phyloP scores from a whole-genome alignment of 2,113 vertebrate species.

The Xenopus laevis region DNA sequence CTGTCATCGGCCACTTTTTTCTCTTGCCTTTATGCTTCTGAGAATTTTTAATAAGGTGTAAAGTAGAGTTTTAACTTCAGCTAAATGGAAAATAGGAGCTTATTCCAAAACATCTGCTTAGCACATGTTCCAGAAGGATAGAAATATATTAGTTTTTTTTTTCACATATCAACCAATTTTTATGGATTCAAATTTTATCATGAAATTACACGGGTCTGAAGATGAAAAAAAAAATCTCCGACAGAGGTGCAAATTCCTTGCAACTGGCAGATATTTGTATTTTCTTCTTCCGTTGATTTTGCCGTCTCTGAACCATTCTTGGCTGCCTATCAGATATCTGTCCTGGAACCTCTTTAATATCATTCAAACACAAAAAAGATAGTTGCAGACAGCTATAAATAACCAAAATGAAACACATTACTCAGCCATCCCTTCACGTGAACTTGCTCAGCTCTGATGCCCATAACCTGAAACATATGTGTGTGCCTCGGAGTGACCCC shows the following conservation, averaged over 20 bases:
- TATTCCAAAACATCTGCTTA: conserved; percentile 71
- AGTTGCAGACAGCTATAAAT: conserved; percentile 65
- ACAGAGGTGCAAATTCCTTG: neutral
- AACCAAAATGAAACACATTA: conserved; percentile 65
- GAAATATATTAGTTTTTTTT: conserved; percentile 61
- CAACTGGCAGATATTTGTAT: conserved; percentile 26
- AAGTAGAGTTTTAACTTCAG: conserved; percentile 51
- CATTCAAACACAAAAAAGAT: conserved; percentile 67
- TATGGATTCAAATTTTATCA: conserved; percentile 60
- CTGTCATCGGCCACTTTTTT: conserved; percentile 69
- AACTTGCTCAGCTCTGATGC: conserved; percentile 64
- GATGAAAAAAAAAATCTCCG: too few relatives aligned
- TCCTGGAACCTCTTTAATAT: conserved; percentile 66
- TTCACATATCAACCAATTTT: conserved; percentile 60
- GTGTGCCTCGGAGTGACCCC: conserved; percentile 56
- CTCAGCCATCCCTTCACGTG: conserved; percentile 56
- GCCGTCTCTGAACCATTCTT: conserved; percentile 50
- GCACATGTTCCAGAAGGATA: conserved; percentile 74
- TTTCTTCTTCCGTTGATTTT: conserved; percentile 43
- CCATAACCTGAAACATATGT: conserved; percentile 65
- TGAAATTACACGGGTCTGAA: conserved; percentile 47
- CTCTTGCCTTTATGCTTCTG: conserved; percentile 56
- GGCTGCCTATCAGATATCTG: conserved; percentile 53
- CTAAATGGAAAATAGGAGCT: conserved; percentile 52
- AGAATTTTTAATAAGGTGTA: conserved; percentile 65